Conservation (phyloP, 2,888 invertebrate species). For the Apamea sordens region DNA sequence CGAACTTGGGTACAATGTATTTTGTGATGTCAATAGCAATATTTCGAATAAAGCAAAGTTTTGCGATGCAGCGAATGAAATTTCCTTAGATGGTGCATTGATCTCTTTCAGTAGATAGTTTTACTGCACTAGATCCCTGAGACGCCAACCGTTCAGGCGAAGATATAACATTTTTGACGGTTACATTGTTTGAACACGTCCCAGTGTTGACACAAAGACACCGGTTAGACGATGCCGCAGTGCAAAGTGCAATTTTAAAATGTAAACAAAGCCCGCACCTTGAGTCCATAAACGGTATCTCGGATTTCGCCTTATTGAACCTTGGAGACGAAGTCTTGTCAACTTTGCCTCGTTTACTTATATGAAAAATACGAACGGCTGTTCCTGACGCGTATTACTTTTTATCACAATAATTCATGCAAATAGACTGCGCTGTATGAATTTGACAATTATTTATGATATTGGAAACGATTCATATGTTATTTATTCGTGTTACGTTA, state of each 20-base stretch:
- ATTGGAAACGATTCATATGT: slow-evolving; percentile 53
- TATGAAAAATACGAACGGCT: slow-evolving; percentile 72
- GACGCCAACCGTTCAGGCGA: slow-evolving; percentile 64
- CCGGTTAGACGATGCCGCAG: slow-evolving; percentile 83
- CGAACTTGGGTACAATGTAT: slow-evolving; percentile 57
- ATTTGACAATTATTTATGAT: slow-evolving; percentile 66
- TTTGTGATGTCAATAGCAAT: slow-evolving; percentile 54
- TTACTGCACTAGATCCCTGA: slow-evolving; percentile 59
- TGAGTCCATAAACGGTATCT: slow-evolving; percentile 86
- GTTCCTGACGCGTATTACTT: slow-evolving; percentile 67
- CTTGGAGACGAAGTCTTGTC: slow-evolving; percentile 78
- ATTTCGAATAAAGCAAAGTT: slow-evolving; percentile 54
- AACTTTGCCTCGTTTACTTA: slow-evolving; percentile 75
- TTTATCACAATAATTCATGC: slow-evolving; percentile 62
- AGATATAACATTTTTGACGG: slow-evolving; percentile 85
- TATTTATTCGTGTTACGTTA: slow-evolving; percentile 54
- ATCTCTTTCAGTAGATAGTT: slow-evolving; percentile 60
- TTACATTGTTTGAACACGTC: slow-evolving; percentile 87
- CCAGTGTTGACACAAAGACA: slow-evolving; percentile 84
- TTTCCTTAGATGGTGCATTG: slow-evolving; percentile 56
- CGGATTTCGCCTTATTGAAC: slow-evolving; percentile 87
- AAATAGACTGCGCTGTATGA: slow-evolving; percentile 60
- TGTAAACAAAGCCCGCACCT: slow-evolving; percentile 89
- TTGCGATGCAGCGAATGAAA: slow-evolving; percentile 39
- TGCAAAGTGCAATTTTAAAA: slow-evolving; percentile 90